Conservation (phyloP, 2,888 invertebrate genomes). For the Entomobrya multifasciata region DNA sequence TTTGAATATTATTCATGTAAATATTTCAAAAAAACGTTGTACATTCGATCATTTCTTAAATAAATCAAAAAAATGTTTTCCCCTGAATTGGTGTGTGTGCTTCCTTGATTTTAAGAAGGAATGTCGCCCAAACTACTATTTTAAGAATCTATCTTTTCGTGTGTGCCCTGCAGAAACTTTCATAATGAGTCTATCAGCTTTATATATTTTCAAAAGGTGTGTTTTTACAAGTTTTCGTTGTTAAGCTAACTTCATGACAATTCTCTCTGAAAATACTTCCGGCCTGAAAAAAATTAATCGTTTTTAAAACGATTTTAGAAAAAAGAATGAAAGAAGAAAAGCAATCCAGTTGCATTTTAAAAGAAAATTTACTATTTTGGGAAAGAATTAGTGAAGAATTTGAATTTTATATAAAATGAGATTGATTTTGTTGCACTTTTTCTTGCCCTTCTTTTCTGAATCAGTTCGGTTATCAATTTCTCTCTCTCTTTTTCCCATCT, state of each 20-base stretch:
- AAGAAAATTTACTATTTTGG: not conserved
- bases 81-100: conserved; percentile 48
- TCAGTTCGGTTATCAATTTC: not conserved
- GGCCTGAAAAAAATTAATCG: not conserved
- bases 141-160: not conserved
- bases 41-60: conserved; percentile 67
- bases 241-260: no score
- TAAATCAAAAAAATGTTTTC: conserved; percentile 13
- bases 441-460: conserved; percentile 7
- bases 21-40: conserved; percentile 47
- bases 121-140: conserved; percentile 36
- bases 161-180: not conserved
- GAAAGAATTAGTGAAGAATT: conserved; percentile 44
- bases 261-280: no score
- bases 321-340: not conserved
- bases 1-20: not conserved
- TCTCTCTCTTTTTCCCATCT: not conserved
- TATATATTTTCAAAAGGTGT: no score
- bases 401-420: conserved; percentile 23
- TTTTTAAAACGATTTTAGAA: not conserved
- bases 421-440: conserved; percentile 40
- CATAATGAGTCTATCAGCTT: conserved; percentile 1
- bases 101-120: conserved; percentile 44
- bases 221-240: no score
- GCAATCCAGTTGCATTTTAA: not conserved